Conservation (phyloP, 2,797 vertebrate genomes). For the Semotilus atromaculatus region DNA sequence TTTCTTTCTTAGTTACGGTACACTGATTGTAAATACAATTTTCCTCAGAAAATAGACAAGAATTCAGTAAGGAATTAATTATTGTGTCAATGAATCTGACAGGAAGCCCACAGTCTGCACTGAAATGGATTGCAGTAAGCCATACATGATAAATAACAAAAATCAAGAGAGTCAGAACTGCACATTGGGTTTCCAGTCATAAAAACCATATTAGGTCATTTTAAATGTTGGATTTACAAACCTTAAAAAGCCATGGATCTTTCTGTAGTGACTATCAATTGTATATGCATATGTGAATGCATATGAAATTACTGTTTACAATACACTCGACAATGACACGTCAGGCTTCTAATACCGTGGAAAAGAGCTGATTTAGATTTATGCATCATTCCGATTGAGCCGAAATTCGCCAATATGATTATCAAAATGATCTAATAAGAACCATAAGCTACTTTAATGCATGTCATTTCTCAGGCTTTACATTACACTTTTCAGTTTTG, state of each 20-base stretch:
- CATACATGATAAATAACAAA: not conserved
- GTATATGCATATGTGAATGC: not conserved
- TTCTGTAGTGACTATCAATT: not conserved
- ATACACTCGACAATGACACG: not conserved
- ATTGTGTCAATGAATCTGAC: not conserved
- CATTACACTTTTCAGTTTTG: not conserved
- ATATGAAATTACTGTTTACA: not conserved
- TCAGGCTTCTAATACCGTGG: not conserved
- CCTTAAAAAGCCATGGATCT: not conserved
- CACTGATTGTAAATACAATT: not conserved
- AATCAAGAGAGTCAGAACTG: not conserved
- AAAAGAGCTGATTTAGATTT: not conserved
- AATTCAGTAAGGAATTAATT: not conserved
- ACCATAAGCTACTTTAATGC: not conserved
- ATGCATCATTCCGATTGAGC: not conserved
- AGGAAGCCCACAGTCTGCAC: not conserved
- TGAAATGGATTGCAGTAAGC: not conserved
- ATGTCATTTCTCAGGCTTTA: not conserved
- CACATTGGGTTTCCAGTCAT: not conserved
- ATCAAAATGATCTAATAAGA: not conserved
- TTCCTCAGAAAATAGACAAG: not conserved
- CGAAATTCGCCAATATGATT: not conserved
- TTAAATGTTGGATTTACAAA: not conserved
- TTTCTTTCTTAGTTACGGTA: not conserved
- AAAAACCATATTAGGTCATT: not conserved